Evolutionary conservation across 2,113 vertebrate genomes (phyloP).

Genomic region (Smithornis capensis): DNA sequence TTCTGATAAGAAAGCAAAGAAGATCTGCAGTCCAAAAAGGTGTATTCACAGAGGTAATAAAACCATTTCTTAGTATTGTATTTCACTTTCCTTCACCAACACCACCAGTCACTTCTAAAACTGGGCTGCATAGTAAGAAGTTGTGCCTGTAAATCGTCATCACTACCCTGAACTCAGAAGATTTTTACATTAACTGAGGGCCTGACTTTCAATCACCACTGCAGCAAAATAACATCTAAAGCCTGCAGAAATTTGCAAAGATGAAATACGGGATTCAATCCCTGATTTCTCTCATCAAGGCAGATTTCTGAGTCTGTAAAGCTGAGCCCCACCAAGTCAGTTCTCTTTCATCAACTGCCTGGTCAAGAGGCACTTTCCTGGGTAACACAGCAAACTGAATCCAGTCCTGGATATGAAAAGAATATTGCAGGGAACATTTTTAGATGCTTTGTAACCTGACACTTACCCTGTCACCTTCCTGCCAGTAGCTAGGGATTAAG

Average conservation of each 20-base stretch:
- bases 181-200: background rate
- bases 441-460: background rate
- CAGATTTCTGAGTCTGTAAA: background rate
- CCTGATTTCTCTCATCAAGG: accelerated
- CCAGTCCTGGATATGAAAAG: background rate
- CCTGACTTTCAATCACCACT: background rate
- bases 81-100: background rate
- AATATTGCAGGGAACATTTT: background rate
- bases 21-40: background rate
- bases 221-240: background rate
- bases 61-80: background rate
- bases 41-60: background rate
- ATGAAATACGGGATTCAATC: background rate
- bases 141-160: background rate
- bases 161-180: background rate
- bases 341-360: background rate
- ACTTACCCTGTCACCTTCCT: background rate
- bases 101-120: background rate
- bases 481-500: background rate
- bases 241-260: background rate
- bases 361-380: background rate
- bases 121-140: background rate
- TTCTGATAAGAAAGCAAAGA: background rate
- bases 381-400: background rate
- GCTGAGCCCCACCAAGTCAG: background rate